Evolutionary conservation across 2,113 vertebrate genomes (phyloP).

Genomic region (Hoplias malabaricus): DNA sequence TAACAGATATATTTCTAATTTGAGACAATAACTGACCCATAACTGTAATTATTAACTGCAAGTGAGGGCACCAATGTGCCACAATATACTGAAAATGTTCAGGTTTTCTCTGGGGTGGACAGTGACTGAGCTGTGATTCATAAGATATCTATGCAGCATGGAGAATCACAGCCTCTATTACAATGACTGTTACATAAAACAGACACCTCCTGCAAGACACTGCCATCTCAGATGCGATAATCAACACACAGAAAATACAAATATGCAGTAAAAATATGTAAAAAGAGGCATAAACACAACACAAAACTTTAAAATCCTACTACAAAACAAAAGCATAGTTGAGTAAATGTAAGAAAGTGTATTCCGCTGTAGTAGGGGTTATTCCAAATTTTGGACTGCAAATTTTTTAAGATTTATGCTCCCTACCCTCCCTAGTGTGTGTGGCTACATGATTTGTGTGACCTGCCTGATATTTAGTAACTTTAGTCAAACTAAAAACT

Average conservation of each 20-base stretch:
- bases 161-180: background rate
- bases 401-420: too few relatives aligned
- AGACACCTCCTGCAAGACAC: conserved; percentile 11
- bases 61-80: background rate
- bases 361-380: too few relatives aligned
- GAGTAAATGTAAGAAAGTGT: too few relatives aligned
- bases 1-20: too few relatives aligned
- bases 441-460: too few relatives aligned
- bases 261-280: conserved; percentile 4
- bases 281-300: background rate
- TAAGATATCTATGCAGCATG: background rate
- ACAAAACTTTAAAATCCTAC: too few relatives aligned
- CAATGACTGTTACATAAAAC: conserved; percentile 41
- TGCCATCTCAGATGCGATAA: conserved; percentile 11
- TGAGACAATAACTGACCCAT: too few relatives aligned
- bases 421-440: too few relatives aligned
- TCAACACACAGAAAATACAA: background rate
- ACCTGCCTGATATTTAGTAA: too few relatives aligned
- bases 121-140: background rate
- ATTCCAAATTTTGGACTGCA: too few relatives aligned
- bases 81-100: background rate
- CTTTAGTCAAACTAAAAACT: too few relatives aligned
- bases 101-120: background rate
- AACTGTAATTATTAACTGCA: background rate
- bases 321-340: too few relatives aligned